These are phyloP conservation scores for Hylia prasina DNA, from an alignment of 2,113 vertebrate genomes.

Conservation along the genomic window DNA sequence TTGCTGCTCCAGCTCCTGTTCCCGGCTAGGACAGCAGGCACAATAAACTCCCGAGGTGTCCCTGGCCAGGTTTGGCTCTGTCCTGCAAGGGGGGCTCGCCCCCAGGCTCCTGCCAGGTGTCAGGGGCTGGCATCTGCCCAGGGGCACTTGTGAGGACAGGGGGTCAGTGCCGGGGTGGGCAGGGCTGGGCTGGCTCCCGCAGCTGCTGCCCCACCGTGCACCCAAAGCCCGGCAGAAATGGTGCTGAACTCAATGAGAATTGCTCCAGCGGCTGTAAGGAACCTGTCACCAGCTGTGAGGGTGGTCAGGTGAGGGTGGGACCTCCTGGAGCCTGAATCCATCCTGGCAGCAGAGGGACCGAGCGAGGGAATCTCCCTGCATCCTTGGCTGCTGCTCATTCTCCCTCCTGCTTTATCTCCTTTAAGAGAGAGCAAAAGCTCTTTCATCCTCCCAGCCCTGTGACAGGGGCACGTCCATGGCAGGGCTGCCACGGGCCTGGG, in stretches of 20 bases:
- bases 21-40: not conserved
- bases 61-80: not conserved
- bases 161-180: accelerated
- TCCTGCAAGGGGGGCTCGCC: not conserved
- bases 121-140: not conserved
- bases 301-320: accelerated
- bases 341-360: accelerated
- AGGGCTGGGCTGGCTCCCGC: not conserved
- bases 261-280: accelerated
- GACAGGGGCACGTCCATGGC: not conserved
- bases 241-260: accelerated
- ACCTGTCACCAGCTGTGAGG: accelerated
- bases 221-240: too few relatives aligned
- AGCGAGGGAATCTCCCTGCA: accelerated
- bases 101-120: not conserved
- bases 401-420: not conserved
- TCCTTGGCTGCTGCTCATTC: not conserved
- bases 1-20: accelerated
- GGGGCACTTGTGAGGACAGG: accelerated
- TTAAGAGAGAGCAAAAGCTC: not conserved
- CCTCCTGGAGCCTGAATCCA: accelerated
- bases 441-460: not conserved
- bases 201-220: accelerated
- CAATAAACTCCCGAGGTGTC: accelerated
- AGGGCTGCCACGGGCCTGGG: not conserved